A percentile compares a stretch with the other conserved stretches of the same genome.
These are phyloP conservation scores for Homalodisca vitripennis DNA, from an alignment of 1,140 invertebrate species.

Conservation along the genomic window DNA sequence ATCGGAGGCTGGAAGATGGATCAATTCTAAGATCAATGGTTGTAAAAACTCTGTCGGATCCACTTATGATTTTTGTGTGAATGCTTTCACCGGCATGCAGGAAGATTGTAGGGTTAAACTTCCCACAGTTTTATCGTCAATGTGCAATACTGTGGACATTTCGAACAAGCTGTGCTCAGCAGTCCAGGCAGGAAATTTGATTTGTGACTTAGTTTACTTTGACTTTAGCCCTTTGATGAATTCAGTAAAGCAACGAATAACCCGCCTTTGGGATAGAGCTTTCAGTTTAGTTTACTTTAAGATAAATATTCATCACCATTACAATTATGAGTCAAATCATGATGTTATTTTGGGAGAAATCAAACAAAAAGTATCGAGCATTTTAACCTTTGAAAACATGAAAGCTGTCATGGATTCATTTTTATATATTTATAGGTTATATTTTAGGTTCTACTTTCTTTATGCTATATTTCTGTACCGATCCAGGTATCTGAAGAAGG, in stretches of 20 bases:
- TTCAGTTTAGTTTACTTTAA: not conserved
- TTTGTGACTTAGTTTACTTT: constrained; percentile 13
- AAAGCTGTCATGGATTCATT: not conserved
- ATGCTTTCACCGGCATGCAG: constrained; percentile 13
- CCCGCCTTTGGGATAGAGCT: not conserved
- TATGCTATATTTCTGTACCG: not conserved
- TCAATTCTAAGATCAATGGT: constrained; percentile 13
- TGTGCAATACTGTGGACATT: not conserved
- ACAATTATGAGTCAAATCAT: not conserved
- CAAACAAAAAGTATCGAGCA: not conserved
- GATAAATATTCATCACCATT: constrained; percentile 8
- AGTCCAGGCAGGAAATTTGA: not conserved
- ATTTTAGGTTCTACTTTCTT: not conserved
- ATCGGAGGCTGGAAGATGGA: not conserved
- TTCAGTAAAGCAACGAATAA: constrained; percentile 4
- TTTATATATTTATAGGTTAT: not conserved
- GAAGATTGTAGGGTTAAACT: constrained; percentile 3
- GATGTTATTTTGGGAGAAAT: not conserved
- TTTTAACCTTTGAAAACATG: not conserved
- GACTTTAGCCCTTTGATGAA: not conserved
- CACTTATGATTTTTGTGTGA: constrained; percentile 1
- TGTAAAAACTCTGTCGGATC: constrained; percentile 3
- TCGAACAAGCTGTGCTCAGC: not conserved
- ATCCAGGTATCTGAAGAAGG: not conserved
- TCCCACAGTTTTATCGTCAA: not conserved